A percentile compares a stretch with the other conserved stretches of the same genome.
Conservation (phyloP, 2,797 vertebrate species). For the Myiotriccus ornatus region DNA sequence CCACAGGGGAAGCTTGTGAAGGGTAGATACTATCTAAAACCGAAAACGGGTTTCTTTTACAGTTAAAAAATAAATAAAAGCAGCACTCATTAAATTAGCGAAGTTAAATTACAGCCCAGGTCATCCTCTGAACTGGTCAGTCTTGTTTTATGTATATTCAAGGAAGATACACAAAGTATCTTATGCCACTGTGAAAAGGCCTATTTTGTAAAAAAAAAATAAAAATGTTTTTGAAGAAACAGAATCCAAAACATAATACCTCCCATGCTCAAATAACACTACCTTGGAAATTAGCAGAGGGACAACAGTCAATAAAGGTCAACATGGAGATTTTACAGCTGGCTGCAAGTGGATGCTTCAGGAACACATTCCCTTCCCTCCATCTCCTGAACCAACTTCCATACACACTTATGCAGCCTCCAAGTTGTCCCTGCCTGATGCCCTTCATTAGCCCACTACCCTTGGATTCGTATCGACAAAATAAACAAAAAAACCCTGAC, state of each 20-base stretch:
- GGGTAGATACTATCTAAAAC: background rate
- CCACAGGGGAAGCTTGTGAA: background rate
- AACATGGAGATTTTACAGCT: background rate
- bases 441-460: background rate
- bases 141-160: background rate
- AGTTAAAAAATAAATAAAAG: background rate
- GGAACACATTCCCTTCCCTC: background rate
- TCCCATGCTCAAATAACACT: background rate
- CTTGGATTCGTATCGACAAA: background rate
- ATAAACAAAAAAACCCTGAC: background rate
- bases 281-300: background rate
- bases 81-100: background rate
- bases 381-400: background rate
- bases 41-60: background rate
- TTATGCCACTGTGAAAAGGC: background rate
- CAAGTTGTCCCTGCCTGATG: fast-evolving
- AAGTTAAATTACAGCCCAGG: background rate
- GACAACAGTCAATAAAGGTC: background rate
- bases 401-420: background rate
- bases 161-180: background rate
- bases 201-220: background rate
- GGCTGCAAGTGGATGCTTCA: background rate
- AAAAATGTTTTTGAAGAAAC: background rate
- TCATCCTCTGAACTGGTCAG: background rate
- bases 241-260: background rate